Evolutionary conservation across 2,888 invertebrate genomes (phyloP).

Genomic region (Cataglyphis rosenhaueri): DNA sequence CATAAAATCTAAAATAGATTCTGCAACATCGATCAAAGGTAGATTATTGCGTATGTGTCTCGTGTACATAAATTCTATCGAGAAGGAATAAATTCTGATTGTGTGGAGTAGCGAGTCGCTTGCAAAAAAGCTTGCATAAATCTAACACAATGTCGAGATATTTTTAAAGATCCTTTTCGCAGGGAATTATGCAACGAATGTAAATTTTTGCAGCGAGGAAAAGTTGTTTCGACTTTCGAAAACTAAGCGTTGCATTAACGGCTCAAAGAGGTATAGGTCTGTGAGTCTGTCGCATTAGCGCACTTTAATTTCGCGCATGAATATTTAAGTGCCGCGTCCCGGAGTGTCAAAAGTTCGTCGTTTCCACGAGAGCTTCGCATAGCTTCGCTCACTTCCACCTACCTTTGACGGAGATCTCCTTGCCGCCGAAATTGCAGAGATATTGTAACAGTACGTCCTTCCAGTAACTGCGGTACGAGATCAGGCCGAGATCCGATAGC

Average conservation of each 20-base stretch:
- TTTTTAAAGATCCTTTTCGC: background rate
- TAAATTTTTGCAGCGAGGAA: background rate
- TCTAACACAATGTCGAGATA: background rate
- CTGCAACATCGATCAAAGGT: background rate
- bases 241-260: background rate
- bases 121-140: background rate
- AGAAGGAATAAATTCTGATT: background rate
- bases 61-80: background rate
- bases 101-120: background rate
- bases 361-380: background rate
- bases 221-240: background rate
- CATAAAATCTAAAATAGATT: conserved; percentile 17
- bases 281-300: conserved; percentile 18
- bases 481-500: conserved; percentile 97
- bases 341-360: background rate
- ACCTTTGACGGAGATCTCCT: conserved; percentile 96
- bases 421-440: conserved; percentile 95
- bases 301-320: conserved; percentile 38
- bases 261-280: background rate
- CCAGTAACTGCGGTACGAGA: conserved; percentile 99
- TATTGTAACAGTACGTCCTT: conserved; percentile 97
- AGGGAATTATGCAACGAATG: conserved; percentile 10
- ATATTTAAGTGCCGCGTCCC: conserved; percentile 33
- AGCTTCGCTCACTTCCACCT: conserved; percentile 68
- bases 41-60: background rate